These are phyloP conservation scores for Pleuronectes platessa DNA, from an alignment of 2,113 vertebrate species.

Conservation along the genomic window DNA sequence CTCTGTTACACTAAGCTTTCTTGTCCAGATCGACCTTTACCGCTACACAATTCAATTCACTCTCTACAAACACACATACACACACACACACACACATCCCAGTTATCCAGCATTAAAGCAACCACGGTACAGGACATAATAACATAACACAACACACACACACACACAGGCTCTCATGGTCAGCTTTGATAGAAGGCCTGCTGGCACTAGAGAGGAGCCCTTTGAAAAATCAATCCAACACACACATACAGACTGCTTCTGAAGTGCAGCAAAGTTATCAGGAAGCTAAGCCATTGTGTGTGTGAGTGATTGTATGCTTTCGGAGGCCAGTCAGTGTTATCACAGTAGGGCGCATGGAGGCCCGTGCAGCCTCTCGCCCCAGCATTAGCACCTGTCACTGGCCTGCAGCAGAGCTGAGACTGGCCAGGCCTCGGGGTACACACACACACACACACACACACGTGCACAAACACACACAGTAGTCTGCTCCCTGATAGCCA, in stretches of 20 bases:
- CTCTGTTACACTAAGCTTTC: slow-evolving; percentile 37
- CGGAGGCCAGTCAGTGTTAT: slow-evolving; percentile 64
- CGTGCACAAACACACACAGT: slow-evolving; percentile 22
- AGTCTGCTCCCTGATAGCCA: slow-evolving; percentile 86
- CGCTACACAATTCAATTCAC: slow-evolving; percentile 48
- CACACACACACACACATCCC: slow-evolving; percentile 5
- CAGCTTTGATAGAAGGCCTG: slow-evolving; percentile 47
- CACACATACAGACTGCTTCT: slow-evolving; percentile 26
- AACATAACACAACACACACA: neutral
- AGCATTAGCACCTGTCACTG: slow-evolving; percentile 77
- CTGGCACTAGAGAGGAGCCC: slow-evolving; percentile 54
- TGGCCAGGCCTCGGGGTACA: slow-evolving; percentile 52
- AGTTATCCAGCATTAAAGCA: no score
- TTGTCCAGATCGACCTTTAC: slow-evolving; percentile 35
- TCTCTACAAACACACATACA: slow-evolving; percentile 20
- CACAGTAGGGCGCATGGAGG: slow-evolving; percentile 61
- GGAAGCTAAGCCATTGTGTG: slow-evolving; percentile 45
- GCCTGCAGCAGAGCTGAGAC: slow-evolving; percentile 57
- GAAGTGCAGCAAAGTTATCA: slow-evolving; percentile 67
- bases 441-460: slow-evolving; percentile 31
- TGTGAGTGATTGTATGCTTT: slow-evolving; percentile 36
- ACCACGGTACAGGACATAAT: no score
- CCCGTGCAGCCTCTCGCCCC: slow-evolving; percentile 73
- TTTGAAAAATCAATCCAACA: slow-evolving; percentile 58
- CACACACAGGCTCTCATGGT: slow-evolving; percentile 21